These are phyloP conservation scores for Chrysotoxum bicinctum DNA, from an alignment of 2,888 invertebrate genomes.

Conservation along the genomic window DNA sequence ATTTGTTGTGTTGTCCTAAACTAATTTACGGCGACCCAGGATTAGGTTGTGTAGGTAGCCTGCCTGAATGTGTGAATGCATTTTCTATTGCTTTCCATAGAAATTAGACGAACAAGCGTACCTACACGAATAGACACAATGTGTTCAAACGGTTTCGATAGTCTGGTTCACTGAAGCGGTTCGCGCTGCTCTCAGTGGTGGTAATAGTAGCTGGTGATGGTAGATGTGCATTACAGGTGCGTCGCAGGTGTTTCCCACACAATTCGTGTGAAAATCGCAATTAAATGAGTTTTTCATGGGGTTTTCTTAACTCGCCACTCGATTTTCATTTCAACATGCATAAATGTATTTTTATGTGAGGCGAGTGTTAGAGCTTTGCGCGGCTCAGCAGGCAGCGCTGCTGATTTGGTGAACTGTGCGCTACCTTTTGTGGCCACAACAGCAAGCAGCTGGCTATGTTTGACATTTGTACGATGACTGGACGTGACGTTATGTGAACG, in stretches of 20 bases:
- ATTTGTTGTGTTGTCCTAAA: conserved; percentile 63
- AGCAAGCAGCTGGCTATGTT: conserved; percentile 67
- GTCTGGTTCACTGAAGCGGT: conserved; percentile 65
- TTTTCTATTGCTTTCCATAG: conserved; percentile 61
- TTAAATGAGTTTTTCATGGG: conserved; percentile 78
- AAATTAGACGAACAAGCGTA: conserved; percentile 35
- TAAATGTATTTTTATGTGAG: not conserved
- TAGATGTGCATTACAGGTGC: conserved; percentile 78
- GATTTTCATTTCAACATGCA: conserved; percentile 52
- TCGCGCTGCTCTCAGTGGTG: not conserved
- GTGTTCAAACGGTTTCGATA: conserved; percentile 66
- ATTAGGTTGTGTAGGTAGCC: not conserved
- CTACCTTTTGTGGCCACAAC: conserved; percentile 59
- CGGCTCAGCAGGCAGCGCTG: not conserved
- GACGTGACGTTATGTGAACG: conserved; percentile 67
- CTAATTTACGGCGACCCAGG: conserved; percentile 63
- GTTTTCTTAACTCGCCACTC: conserved; percentile 62
- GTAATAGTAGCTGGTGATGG: conserved; percentile 5
- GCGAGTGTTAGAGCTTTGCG: conserved; percentile 17
- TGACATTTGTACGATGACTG: conserved; percentile 69
- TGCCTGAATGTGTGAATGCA: conserved; percentile 46
- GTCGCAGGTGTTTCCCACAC: conserved; percentile 80
- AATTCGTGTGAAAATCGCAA: conserved; percentile 80
- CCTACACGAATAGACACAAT: conserved; percentile 1
- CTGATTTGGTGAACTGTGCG: conserved; percentile 56